Evolutionary conservation across 2,113 vertebrate species (phyloP).

Genomic region (Syngnathus floridae): DNA sequence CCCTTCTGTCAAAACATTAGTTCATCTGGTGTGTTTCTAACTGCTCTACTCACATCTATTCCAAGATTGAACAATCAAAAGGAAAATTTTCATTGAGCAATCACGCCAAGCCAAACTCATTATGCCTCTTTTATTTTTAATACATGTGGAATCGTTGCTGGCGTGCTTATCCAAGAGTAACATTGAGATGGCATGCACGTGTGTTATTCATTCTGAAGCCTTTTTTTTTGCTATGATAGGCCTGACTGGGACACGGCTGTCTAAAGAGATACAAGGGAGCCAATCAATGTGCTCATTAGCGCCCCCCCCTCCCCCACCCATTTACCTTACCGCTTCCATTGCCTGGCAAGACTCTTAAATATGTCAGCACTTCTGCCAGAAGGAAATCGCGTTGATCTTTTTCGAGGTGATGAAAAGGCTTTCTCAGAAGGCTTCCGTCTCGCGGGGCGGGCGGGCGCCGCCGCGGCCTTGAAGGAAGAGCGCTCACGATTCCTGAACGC

Average conservation of each 20-base stretch:
- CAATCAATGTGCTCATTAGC: conserved; percentile 60
- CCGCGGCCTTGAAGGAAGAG: conserved; percentile 33
- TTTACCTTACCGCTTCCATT: conserved; percentile 46
- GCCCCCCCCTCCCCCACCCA: conserved; percentile 48
- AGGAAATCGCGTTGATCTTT: conserved; percentile 63
- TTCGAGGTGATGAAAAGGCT: conserved; percentile 67
- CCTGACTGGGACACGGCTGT: not conserved
- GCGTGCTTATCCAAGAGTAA: not conserved
- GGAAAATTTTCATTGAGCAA: not conserved
- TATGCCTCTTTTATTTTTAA: conserved; percentile 3
- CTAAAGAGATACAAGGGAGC: conserved; percentile 24
- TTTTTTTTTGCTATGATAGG: not conserved
- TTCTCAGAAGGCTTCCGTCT: conserved; percentile 31
- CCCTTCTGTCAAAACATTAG: not conserved
- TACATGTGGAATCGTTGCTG: not conserved
- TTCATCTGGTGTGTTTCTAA: not conserved
- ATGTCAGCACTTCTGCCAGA: conserved; percentile 54
- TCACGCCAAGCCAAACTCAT: not conserved
- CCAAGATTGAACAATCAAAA: conserved; percentile 5
- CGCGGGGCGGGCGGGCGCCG: conserved; percentile 26
- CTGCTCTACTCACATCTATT: not conserved
- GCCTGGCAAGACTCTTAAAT: conserved; percentile 57
- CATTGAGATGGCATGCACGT: not conserved
- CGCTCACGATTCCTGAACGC: conserved; percentile 37
- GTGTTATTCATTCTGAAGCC: conserved; percentile 2